A percentile compares a stretch with the other conserved stretches of the same genome.
Evolutionary conservation across 2,888 invertebrate genomes (phyloP).

Genomic region (Creontiades dilutus): DNA sequence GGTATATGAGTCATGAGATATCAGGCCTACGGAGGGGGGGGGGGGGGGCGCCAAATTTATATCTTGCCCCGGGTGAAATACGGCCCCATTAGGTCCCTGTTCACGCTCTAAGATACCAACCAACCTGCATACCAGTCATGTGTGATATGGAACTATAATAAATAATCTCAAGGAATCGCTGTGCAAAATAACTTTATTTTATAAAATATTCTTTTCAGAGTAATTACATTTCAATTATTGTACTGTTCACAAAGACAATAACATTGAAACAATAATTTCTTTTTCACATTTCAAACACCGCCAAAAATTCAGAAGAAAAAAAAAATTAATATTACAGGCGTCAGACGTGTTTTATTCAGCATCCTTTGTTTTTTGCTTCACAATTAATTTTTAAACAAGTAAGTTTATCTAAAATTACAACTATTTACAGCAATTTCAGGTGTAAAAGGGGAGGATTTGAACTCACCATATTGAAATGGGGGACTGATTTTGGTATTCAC

Average conservation of each 20-base stretch:
- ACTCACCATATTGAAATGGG: neutral
- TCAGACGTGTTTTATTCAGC: neutral
- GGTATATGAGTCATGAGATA: too few species aligned
- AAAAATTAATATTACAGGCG: neutral
- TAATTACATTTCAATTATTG: neutral
- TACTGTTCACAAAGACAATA: neutral
- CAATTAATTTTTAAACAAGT: neutral
- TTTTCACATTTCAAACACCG: neutral
- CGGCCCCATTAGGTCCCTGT: too few species aligned
- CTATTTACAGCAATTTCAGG: slow-evolving; percentile 43
- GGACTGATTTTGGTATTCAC: slow-evolving; percentile 8
- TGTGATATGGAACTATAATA: neutral
- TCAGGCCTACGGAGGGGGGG: too few species aligned
- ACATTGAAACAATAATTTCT: neutral
- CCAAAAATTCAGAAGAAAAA: neutral
- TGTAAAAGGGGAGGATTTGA: neutral
- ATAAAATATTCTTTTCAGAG: neutral
- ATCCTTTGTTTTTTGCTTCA: neutral
- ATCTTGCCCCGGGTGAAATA: too few species aligned
- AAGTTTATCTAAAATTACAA: slow-evolving; percentile 4
- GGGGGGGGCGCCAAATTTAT: too few species aligned
- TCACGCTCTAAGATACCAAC: too few species aligned
- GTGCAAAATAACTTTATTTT: neutral
- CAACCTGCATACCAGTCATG: neutral
- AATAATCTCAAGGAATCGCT: neutral